These are phyloP conservation scores for Etheostoma spectabile DNA, from an alignment of 2,113 vertebrate genomes.

Conservation along the genomic window DNA sequence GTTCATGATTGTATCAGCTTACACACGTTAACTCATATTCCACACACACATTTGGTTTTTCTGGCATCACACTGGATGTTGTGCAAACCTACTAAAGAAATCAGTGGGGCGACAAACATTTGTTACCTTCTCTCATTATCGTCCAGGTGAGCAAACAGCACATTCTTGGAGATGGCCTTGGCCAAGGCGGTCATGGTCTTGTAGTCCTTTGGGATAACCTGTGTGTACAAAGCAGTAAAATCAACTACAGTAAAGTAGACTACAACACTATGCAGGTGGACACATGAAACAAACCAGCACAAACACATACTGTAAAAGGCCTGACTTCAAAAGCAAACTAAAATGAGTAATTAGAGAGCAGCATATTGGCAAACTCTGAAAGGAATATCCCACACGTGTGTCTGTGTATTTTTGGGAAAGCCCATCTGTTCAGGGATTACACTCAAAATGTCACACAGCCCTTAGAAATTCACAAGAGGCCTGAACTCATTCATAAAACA, in stretches of 20 bases:
- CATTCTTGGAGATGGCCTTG: slow-evolving; percentile 97
- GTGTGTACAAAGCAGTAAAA: slow-evolving; percentile 47
- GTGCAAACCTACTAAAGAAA: neutral
- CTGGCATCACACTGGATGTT: slow-evolving; percentile 18
- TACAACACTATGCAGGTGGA: slow-evolving; percentile 67
- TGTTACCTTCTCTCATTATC: slow-evolving; percentile 97
- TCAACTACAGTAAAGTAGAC: slow-evolving; percentile 30
- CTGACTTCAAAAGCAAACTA: slow-evolving; percentile 68
- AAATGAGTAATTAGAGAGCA: slow-evolving; percentile 79
- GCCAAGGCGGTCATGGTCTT: slow-evolving; percentile 99
- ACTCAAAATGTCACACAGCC: slow-evolving; percentile 65
- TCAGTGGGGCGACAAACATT: neutral
- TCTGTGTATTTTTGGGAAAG: slow-evolving; percentile 78
- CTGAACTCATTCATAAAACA: slow-evolving; percentile 81
- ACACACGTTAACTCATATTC: slow-evolving; percentile 11
- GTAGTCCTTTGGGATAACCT: slow-evolving; percentile 99
- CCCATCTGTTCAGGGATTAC: slow-evolving; percentile 79
- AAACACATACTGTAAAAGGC: slow-evolving; percentile 50
- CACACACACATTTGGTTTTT: neutral
- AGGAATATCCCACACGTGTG: slow-evolving; percentile 71
- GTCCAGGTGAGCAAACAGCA: slow-evolving; percentile 96
- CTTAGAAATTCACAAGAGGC: slow-evolving; percentile 66
- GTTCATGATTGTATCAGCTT: slow-evolving; percentile 28
- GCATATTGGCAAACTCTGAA: slow-evolving; percentile 73
- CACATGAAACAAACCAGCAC: slow-evolving; percentile 67